Conservation (phyloP, 2,797 vertebrate species). For the Rhadinocentrus ornatus region DNA sequence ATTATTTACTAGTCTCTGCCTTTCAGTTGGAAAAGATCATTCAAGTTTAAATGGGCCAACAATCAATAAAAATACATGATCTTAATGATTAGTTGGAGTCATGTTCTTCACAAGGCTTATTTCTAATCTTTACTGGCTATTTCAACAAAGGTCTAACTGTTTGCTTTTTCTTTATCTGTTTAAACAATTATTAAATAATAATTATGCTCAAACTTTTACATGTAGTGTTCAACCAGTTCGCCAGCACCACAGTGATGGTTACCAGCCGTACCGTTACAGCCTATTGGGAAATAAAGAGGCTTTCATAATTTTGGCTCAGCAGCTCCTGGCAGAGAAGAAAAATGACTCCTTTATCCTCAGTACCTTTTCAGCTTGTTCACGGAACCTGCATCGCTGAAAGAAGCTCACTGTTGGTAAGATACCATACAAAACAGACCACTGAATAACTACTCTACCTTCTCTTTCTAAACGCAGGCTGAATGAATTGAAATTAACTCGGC, state of each 20-base stretch:
- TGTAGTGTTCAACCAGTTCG: too few relatives aligned
- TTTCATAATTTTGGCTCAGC: slow-evolving; percentile 54
- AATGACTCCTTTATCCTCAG: slow-evolving; percentile 10
- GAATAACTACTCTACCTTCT: background rate
- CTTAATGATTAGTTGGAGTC: background rate
- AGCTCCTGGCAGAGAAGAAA: slow-evolving; percentile 42
- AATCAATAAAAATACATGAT: background rate
- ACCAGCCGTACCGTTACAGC: slow-evolving; percentile 52
- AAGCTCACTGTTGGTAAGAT: background rate
- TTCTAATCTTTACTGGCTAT: background rate
- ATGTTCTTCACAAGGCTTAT: background rate
- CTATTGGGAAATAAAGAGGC: slow-evolving; percentile 56
- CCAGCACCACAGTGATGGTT: background rate
- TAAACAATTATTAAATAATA: background rate
- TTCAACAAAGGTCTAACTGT: background rate
- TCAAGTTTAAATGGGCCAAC: background rate
- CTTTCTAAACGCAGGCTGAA: background rate
- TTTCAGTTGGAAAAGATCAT: background rate
- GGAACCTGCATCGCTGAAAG: background rate
- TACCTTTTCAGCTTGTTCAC: slow-evolving; percentile 12
- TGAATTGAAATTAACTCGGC: background rate
- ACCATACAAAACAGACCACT: background rate
- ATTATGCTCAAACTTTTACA: background rate
- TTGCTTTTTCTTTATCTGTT: too few relatives aligned
- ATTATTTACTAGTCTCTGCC: too few relatives aligned